Evolutionary conservation across 2,888 invertebrate genomes (phyloP).

Genomic region (Parnassius mnemosyne): DNA sequence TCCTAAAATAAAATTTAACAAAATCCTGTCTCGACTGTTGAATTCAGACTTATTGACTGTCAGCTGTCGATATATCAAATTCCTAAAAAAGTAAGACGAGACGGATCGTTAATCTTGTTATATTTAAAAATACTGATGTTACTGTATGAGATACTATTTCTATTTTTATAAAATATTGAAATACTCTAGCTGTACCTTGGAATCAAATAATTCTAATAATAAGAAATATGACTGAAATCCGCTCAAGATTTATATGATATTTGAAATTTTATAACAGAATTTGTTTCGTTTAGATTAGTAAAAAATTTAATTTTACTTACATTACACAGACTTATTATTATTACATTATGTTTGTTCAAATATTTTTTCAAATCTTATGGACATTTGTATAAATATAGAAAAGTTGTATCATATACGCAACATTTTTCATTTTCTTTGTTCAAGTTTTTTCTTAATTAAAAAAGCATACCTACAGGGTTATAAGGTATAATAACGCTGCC

Average conservation of each 20-base stretch:
- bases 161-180: conserved; percentile 13
- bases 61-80: too few species aligned
- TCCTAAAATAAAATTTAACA: too few species aligned
- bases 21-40: too few species aligned
- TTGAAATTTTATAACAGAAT: conserved; percentile 9
- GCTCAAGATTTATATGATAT: conserved; percentile 17
- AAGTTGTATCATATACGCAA: too few species aligned
- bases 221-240: conserved; percentile 22
- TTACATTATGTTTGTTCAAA: not conserved
- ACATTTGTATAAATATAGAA: too few species aligned
- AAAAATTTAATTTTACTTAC: not conserved
- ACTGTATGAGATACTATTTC: conserved; percentile 1
- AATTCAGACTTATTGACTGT: too few species aligned
- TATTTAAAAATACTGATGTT: conserved; percentile 7
- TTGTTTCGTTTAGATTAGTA: not conserved
- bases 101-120: not conserved
- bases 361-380: too few species aligned
- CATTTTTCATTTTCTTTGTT: too few species aligned
- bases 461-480: too few species aligned
- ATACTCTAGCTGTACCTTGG: conserved; percentile 7
- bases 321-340: not conserved
- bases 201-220: conserved; percentile 20
- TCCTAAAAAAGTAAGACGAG: conserved; percentile 1
- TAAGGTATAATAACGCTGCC: too few species aligned
- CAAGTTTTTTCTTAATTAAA: too few species aligned